A percentile compares a stretch with the other conserved stretches of the same genome.
These are phyloP conservation scores for Palythoa caribaeorum DNA, from an alignment of 92 coral and sea anemone genomes.

Conservation along the genomic window DNA sequence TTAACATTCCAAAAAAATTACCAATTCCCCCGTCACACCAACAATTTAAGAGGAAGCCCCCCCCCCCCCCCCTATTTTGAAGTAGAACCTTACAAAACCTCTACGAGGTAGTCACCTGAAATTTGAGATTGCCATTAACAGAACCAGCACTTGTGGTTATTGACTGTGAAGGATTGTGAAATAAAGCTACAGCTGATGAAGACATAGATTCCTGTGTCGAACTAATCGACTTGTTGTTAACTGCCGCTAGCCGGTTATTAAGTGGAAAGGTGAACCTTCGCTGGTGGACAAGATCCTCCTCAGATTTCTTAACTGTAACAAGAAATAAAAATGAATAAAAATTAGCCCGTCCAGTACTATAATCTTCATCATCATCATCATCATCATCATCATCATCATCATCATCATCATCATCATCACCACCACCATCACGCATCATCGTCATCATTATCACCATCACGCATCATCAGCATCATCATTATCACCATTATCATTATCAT, in stretches of 20 bases:
- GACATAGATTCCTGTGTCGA: constrained; percentile 17
- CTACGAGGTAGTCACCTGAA: not conserved
- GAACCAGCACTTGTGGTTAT: constrained; percentile 11
- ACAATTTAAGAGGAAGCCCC: no score
- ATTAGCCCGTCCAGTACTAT: not conserved
- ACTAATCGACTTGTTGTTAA: constrained; percentile 1
- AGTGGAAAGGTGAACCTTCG: constrained; percentile 41
- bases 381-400: not conserved
- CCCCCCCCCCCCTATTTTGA: no score
- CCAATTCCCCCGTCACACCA: no score
- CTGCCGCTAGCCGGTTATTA: constrained; percentile 38
- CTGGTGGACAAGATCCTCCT: constrained; percentile 8
- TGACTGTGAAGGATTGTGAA: constrained; percentile 29
- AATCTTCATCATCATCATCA: not conserved
- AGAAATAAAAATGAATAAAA: not conserved
- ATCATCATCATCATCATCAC: not conserved
- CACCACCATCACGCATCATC: not conserved
- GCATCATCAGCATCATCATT: not conserved
- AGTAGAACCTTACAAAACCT: not conserved
- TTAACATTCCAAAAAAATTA: no score
- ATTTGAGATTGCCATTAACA: not conserved
- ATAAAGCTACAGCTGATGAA: constrained; percentile 24
- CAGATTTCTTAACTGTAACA: not conserved
- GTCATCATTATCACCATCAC: no score
- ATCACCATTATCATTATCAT: not conserved